Conservation (phyloP, 2,888 invertebrate genomes). For the Abrostola tripartita region DNA sequence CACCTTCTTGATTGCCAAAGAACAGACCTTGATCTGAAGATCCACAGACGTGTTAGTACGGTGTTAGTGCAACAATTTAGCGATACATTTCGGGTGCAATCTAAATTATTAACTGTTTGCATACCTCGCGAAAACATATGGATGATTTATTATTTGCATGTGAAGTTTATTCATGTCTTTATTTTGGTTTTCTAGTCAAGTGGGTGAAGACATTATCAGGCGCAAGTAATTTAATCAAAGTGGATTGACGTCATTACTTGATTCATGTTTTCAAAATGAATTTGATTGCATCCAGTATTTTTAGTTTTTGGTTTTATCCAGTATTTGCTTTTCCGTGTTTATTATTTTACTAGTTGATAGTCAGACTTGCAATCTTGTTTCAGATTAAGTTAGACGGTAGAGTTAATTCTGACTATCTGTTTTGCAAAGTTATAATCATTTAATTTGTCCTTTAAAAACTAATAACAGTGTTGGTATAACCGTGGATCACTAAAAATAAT, state of each 20-base stretch:
- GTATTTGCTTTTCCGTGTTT: not conserved
- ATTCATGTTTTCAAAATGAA: constrained; percentile 30
- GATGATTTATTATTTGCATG: constrained; percentile 33
- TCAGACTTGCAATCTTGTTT: no score
- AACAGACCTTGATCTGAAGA: not conserved
- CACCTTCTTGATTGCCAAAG: not conserved
- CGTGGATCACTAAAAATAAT: no score
- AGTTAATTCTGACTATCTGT: no score
- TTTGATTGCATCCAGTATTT: constrained; percentile 16
- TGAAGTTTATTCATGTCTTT: constrained; percentile 16
- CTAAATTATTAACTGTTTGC: constrained; percentile 44
- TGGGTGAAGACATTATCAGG: constrained; percentile 17
- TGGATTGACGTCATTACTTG: constrained; percentile 38
- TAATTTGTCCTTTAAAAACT: no score
- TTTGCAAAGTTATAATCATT: no score
- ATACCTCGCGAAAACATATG: constrained; percentile 28
- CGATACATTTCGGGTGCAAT: not conserved
- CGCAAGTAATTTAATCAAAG: constrained; percentile 23
- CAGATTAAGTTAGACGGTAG: no score
- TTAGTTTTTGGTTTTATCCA: constrained; percentile 29
- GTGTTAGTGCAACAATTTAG: not conserved
- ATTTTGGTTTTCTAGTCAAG: constrained; percentile 26
- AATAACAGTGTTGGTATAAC: no score
- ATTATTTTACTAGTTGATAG: no score
- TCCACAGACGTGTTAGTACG: not conserved